Evolutionary conservation across 2,113 vertebrate genomes (phyloP), one percentile per base, ranked within the genome.

Genomic region (Hippocampus guttulatus): DNA sequence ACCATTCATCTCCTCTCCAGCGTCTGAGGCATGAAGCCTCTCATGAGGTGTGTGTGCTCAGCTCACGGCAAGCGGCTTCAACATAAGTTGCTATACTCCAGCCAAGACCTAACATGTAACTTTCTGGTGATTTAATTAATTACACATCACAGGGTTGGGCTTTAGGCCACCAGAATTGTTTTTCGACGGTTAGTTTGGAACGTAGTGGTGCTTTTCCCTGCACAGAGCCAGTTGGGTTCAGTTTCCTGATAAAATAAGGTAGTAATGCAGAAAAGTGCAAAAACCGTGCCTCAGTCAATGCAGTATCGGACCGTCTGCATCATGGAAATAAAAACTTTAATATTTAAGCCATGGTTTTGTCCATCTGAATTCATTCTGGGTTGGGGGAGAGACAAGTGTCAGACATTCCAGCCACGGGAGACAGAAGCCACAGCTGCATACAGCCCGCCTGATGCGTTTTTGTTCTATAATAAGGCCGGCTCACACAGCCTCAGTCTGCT

Each of bases 351-450:
- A 69, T 72, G 23, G 18, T 74, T 83, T 79, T 54, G 73, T 68
- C 27, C 60, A 47, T 23, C 57, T 81, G 74, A 80, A 71, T 81
- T 81, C 69, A 75, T 67, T 47, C 66, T 75, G 70, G 66, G 75
- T 77, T 80, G 63, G n/a, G 30, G 55, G 52, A 69, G 71, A 30
- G 21, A 57, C 52, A 33, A 69, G 62, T 68, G 79, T 82, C 78
- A 47, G 69, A 83, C 77, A 78, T 81, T 79, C 74, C 81, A 75
- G 75, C 77, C 83, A 78, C 68, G 58, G 74, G 78, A 88, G 84
- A 87, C 52, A 18, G 66, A 79, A 79, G 78, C 81, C 87, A 84
- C 87, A 90, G 87, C 87, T 89, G 88, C 81, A 81, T 38, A 21
- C 45, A 71, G 80, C 71, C 20, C n/a, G 76, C 68, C 69, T 70